Conservation (phyloP, 2,888 invertebrate genomes). For the Papilio protenor region DNA sequence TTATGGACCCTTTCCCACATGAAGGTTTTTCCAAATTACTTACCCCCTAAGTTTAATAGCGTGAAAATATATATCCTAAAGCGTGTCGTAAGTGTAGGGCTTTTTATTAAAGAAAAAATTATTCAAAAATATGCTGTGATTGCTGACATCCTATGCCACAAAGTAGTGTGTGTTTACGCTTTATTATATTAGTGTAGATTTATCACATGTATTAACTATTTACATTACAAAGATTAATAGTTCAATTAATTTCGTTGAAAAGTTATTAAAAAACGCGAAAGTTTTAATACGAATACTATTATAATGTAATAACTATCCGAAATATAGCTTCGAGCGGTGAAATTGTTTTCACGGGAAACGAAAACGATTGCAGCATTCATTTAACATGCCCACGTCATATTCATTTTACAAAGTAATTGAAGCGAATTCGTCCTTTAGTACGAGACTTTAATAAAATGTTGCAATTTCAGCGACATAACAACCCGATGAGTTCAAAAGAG, state of each 20-base stretch:
- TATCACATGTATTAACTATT: too few species aligned
- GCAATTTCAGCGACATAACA: background rate
- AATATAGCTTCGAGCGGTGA: constrained; percentile 19
- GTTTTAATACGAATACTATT: background rate
- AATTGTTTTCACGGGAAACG: constrained; percentile 29
- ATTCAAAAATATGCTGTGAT: too few species aligned
- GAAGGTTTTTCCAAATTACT: too few species aligned
- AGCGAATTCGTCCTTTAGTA: background rate
- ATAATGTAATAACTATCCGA: constrained; percentile 24
- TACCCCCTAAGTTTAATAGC: too few species aligned
- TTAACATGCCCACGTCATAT: constrained; percentile 17
- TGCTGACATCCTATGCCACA: too few species aligned
- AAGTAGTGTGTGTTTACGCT: too few species aligned
- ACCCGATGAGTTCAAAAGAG: too few species aligned
- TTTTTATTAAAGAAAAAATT: too few species aligned
- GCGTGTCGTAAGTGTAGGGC: too few species aligned
- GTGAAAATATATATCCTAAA: too few species aligned
- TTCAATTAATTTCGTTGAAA: background rate
- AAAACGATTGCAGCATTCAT: constrained; percentile 28
- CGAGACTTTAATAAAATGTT: background rate
- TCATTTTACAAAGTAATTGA: constrained; percentile 29
- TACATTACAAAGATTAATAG: background rate
- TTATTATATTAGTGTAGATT: too few species aligned
- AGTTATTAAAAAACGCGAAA: background rate
- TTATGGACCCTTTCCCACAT: too few species aligned